Conservation (phyloP, 2,797 vertebrate species). For the Neostethus bicornis region DNA sequence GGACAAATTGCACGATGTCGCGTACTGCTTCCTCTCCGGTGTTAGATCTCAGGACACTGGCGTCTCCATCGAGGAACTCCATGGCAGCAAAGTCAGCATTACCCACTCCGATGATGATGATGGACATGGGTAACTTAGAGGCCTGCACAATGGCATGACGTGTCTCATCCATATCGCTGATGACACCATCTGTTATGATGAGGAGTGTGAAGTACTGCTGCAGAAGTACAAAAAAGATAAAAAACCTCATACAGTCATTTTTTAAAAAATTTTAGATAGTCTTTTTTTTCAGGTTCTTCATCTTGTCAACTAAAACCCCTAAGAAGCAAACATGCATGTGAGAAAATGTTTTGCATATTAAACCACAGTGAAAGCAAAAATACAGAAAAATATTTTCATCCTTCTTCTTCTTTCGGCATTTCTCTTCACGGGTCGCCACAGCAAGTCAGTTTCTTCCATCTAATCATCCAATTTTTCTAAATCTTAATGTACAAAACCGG, state of each 20-base stretch:
- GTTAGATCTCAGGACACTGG: slow-evolving; percentile 87
- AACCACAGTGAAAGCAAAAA: neutral
- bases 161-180: slow-evolving; percentile 99
- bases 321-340: neutral
- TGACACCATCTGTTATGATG: slow-evolving; percentile 97
- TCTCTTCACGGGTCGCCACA: too few relatives aligned
- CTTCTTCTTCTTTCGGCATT: too few relatives aligned
- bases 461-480: too few relatives aligned
- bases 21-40: slow-evolving; percentile 92
- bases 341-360: neutral
- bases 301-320: neutral
- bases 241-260: neutral
- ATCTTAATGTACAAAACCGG: too few relatives aligned
- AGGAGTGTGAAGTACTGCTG: slow-evolving; percentile 99
- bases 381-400: neutral
- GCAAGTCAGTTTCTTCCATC: too few relatives aligned
- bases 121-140: slow-evolving; percentile 96
- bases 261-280: too few relatives aligned
- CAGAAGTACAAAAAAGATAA: slow-evolving; percentile 13
- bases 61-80: slow-evolving; percentile 97
- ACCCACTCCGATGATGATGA: slow-evolving; percentile 97
- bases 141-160: slow-evolving; percentile 93
- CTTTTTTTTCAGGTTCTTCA: too few relatives aligned
- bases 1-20: slow-evolving; percentile 98
- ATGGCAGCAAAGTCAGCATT: slow-evolving; percentile 97